Conservation (phyloP, 1,140 invertebrate genomes). For the Drosophila miranda region DNA sequence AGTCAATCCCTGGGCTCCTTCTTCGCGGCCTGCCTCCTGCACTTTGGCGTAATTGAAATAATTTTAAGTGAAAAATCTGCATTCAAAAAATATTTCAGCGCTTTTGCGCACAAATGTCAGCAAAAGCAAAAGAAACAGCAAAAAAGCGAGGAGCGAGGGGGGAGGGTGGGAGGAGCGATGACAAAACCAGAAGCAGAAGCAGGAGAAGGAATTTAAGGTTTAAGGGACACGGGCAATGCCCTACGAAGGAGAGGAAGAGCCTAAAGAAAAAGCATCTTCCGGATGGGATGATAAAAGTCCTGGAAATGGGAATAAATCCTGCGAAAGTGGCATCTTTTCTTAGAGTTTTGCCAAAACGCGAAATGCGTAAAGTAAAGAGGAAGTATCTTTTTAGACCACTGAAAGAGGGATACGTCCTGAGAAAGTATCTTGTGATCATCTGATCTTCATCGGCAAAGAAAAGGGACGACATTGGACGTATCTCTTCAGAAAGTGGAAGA, state of each 20-base stretch:
- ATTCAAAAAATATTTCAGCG: slow-evolving; percentile 76
- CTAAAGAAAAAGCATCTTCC: too few species aligned
- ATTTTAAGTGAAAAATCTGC: slow-evolving; percentile 80
- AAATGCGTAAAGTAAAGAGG: too few species aligned
- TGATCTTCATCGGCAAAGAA: too few species aligned
- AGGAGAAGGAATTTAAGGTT: slow-evolving; percentile 5
- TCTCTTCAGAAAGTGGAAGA: too few species aligned
- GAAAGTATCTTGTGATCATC: too few species aligned
- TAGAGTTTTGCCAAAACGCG: too few species aligned
- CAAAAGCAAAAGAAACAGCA: slow-evolving; percentile 12
- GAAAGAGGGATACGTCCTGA: too few species aligned
- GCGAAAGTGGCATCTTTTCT: too few species aligned
- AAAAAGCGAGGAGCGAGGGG: slow-evolving; percentile 4
- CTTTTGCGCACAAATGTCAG: slow-evolving; percentile 56
- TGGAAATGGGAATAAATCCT: too few species aligned
- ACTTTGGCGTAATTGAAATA: slow-evolving; percentile 78
- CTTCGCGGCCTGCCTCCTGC: slow-evolving; percentile 19
- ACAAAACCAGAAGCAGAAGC: slow-evolving; percentile 38
- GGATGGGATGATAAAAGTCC: too few species aligned
- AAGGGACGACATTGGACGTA: too few species aligned
- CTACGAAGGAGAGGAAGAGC: slow-evolving; percentile 1
- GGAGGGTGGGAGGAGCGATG: background rate
- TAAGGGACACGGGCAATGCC: background rate
- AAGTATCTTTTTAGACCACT: too few species aligned
- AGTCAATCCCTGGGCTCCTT: slow-evolving; percentile 16